These are phyloP conservation scores for Cactoblastis cactorum DNA, from an alignment of 2,888 invertebrate species.

Conservation along the genomic window DNA sequence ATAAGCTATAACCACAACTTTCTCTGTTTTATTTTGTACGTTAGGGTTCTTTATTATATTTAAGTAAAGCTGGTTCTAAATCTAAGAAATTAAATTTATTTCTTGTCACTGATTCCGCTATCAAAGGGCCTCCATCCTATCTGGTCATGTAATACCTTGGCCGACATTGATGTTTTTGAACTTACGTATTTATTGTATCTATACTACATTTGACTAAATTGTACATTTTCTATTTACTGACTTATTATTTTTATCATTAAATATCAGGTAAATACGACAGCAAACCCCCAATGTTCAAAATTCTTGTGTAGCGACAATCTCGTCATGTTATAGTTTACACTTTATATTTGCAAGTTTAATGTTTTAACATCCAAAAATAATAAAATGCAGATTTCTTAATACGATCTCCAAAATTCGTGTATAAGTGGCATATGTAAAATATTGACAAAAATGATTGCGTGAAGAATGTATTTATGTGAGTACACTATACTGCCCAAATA, in stretches of 20 bases:
- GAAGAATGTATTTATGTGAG: constrained; percentile 32
- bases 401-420: neutral
- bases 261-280: too few species aligned
- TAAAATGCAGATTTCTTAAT: neutral
- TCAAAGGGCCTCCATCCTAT: neutral
- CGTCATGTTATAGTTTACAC: too few species aligned
- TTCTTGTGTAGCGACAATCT: too few species aligned
- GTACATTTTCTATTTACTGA: too few species aligned
- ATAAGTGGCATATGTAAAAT: constrained; percentile 37
- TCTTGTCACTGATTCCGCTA: neutral
- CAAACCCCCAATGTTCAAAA: too few species aligned
- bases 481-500: constrained; percentile 53
- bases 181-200: neutral
- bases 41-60: too few species aligned
- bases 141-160: neutral
- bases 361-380: neutral
- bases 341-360: neutral
- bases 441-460: constrained; percentile 45
- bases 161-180: neutral
- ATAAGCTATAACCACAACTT: too few species aligned
- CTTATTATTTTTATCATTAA: too few species aligned
- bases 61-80: too few species aligned
- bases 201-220: neutral
- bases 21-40: too few species aligned
- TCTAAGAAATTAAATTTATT: too few species aligned